phyloP scores from a whole-genome alignment of 2,888 invertebrate genomes.

The Uloborus plumipes region DNA sequence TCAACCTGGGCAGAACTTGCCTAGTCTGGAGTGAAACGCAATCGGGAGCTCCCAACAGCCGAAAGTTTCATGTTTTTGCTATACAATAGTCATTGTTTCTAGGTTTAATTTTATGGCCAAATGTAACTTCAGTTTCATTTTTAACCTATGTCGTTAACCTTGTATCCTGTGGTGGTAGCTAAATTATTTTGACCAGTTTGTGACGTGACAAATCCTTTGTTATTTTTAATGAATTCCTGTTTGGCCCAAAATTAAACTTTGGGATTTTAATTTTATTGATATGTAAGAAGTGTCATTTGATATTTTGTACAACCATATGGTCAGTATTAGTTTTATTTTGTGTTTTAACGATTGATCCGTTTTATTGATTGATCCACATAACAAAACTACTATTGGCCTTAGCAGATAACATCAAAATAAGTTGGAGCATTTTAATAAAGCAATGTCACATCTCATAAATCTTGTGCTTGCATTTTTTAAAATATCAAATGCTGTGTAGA shows the following conservation, averaged over 20 bases:
- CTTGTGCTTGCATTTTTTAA: slow-evolving; percentile 63
- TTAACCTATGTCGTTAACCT: slow-evolving; percentile 49
- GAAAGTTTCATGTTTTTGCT: slow-evolving; percentile 60
- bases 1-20: slow-evolving; percentile 53
- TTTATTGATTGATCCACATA: slow-evolving; percentile 36
- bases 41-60: slow-evolving; percentile 48
- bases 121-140: slow-evolving; percentile 45
- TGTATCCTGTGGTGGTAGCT: slow-evolving; percentile 63
- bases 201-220: slow-evolving; percentile 55
- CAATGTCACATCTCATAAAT: slow-evolving; percentile 58
- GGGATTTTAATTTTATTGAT: slow-evolving; percentile 52
- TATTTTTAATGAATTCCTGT: slow-evolving; percentile 47
- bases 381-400: slow-evolving; percentile 55
- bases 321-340: slow-evolving; percentile 55
- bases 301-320: slow-evolving; percentile 54
- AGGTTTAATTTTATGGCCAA: slow-evolving; percentile 61
- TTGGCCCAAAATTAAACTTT: slow-evolving; percentile 49
- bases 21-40: slow-evolving; percentile 37
- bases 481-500: slow-evolving; percentile 63
- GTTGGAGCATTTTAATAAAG: slow-evolving; percentile 39
- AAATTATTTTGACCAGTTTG: slow-evolving; percentile 57
- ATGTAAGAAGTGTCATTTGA: slow-evolving; percentile 31
- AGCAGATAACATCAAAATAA: slow-evolving; percentile 53
- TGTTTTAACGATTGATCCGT: slow-evolving; percentile 27
- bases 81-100: slow-evolving; percentile 52